Base-by-base conservation (phyloP, 2,888 invertebrate species). In the Lasius platythorax region DNA sequence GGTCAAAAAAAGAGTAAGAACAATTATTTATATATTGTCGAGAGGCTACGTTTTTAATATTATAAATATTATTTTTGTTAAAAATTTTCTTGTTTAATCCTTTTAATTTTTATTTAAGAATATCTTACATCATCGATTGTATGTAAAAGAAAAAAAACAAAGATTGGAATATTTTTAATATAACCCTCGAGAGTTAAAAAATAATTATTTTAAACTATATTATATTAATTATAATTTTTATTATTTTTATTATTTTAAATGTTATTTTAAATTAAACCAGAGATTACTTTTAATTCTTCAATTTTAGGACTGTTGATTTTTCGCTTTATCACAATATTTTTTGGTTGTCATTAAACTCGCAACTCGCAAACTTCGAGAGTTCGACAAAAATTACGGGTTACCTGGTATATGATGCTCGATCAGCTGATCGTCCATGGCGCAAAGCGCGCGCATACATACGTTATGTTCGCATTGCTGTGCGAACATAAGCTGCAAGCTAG, bases 341-440 rank as follows among this genome's bases (percentile, higher is more conserved):
- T 50, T 50, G 2, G 3, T 12, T 43, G 12, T 18, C 18, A 53
- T 53, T 58, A 58, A 46, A 46, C 46, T 56, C 23, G 23, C 1
- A 23, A n/a, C 9, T 18, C n/a, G 23, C 9, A 11, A 37, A 63
- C n/a, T 53, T 53, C 6, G 28, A 43, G 4, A 63, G 9, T 18
- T 33, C 15, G 9, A 30, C 12, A 8, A n/a, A 33, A 23, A 18
- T 37, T 40, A 37, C 30, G 6, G n/a, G 5, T 23, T 68, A 68
- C 43, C 68, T 56, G 68, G 40, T 78, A 78, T 58, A 28, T 43
- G 37, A 23, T 18, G 15, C 18, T 18, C 68, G 8, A 43, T 78
- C 78, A 78, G 68, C 68, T 78, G 78, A 78, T 78, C 68, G 30
- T 33, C 67, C 63, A 37, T 23, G 18, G 23, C 30, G 68, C 68